Percentiles rank a stretch among this genome's conserved stretches.
Evolutionary conservation across 2,797 vertebrate genomes (phyloP).

Genomic region (Paratrypauchen microcephalus): DNA sequence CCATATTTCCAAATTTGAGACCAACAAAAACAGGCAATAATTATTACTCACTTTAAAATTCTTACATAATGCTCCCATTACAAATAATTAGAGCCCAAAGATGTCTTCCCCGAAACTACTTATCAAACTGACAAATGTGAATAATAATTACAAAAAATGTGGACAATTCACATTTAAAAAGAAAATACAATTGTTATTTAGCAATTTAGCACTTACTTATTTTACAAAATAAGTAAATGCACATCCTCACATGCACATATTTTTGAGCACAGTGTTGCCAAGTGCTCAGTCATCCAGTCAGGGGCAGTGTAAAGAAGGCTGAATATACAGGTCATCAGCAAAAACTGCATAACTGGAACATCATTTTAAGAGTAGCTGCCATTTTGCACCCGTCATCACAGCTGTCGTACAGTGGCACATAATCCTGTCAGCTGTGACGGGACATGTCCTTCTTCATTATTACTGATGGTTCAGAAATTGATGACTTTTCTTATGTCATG

Average conservation of each 20-base stretch:
- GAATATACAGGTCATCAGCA: constrained; percentile 22
- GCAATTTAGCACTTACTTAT: too few relatives aligned
- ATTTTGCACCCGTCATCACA: constrained; percentile 4
- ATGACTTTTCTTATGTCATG: constrained; percentile 13
- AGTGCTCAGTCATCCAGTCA: constrained; percentile 30
- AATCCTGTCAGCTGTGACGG: constrained; percentile 14
- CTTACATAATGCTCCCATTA: constrained; percentile 50
- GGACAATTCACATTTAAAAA: background rate
- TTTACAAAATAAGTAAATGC: background rate
- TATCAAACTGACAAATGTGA: background rate
- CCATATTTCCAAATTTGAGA: constrained; percentile 31
- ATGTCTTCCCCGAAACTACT: constrained; percentile 7
- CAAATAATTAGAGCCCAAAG: constrained; percentile 26
- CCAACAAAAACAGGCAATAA: constrained; percentile 36
- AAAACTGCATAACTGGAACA: constrained; percentile 2
- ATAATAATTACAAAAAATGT: background rate
- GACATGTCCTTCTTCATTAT: constrained; percentile 8
- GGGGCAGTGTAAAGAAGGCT: constrained; percentile 20
- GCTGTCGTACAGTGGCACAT: constrained; percentile 12
- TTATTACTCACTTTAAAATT: constrained; percentile 23
- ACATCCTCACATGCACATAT: background rate
- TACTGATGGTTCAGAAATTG: constrained; percentile 2
- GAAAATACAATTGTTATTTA: background rate
- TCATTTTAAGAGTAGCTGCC: constrained; percentile 3
- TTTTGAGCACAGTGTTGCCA: background rate